Conservation (phyloP, 1,140 invertebrate species). For the Euwallacea fornicatus region DNA sequence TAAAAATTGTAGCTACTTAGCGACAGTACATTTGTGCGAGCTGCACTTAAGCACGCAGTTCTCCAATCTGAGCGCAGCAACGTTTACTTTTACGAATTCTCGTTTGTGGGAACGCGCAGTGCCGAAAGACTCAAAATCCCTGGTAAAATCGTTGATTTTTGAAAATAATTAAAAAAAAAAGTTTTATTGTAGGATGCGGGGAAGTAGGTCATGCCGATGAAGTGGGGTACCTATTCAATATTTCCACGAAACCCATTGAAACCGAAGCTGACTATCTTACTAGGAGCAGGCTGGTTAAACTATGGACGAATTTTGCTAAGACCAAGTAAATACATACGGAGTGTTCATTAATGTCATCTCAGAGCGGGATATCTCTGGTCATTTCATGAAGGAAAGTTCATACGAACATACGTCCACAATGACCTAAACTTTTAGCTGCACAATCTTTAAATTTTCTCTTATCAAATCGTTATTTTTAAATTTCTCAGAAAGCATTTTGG, state of each 20-base stretch:
- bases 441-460: background rate
- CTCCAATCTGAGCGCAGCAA: conserved; percentile 10
- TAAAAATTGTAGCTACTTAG: conserved; percentile 7
- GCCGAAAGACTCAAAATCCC: background rate
- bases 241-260: conserved; percentile 14
- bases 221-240: conserved; percentile 15
- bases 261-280: conserved; percentile 22
- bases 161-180: background rate
- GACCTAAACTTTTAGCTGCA: background rate
- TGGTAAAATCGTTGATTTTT: background rate
- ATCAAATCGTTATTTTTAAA: too few relatives aligned
- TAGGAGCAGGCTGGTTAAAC: conserved; percentile 13
- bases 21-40: conserved; percentile 14
- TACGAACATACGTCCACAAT: too few relatives aligned
- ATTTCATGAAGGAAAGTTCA: too few relatives aligned
- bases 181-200: conserved; percentile 8
- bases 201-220: conserved; percentile 18
- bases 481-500: too few relatives aligned
- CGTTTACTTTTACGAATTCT: conserved; percentile 26
- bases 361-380: too few relatives aligned
- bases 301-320: conserved; percentile 24
- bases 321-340: background rate
- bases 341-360: background rate
- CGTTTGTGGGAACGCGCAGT: conserved; percentile 15
- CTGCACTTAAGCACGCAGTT: conserved; percentile 16